phyloP scores from a whole-genome alignment of 2,113 vertebrate genomes.

The Xiphophorus couchianus region DNA sequence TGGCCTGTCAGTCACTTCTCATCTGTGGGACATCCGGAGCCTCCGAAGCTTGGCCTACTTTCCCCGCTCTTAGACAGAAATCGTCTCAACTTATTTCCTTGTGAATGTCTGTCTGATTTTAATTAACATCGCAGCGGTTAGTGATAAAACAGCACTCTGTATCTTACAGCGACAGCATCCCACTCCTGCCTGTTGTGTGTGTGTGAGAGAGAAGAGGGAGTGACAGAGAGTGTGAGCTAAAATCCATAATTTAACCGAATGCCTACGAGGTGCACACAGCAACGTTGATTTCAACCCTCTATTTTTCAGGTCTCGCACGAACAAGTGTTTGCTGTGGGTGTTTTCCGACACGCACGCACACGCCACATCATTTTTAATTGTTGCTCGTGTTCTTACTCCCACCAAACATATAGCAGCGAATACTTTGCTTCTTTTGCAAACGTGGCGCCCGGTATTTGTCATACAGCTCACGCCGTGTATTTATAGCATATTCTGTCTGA shows the following conservation, averaged over 20 bases:
- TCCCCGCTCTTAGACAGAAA: slow-evolving; percentile 43
- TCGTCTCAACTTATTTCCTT: slow-evolving; percentile 64
- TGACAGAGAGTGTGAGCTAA: slow-evolving; percentile 62
- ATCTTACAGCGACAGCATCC: slow-evolving; percentile 65
- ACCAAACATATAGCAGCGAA: slow-evolving; percentile 37
- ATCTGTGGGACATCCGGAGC: slow-evolving; percentile 50
- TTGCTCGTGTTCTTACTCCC: slow-evolving; percentile 57
- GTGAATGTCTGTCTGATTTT: slow-evolving; percentile 70
- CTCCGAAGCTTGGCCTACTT: slow-evolving; percentile 73
- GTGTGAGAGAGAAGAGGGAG: slow-evolving; percentile 16
- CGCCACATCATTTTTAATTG: slow-evolving; percentile 69
- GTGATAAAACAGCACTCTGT: slow-evolving; percentile 67
- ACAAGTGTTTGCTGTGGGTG: slow-evolving; percentile 55
- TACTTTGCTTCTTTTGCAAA: slow-evolving; percentile 35
- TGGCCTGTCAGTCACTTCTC: slow-evolving; percentile 62
- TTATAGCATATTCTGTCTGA: slow-evolving; percentile 69
- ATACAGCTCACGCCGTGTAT: slow-evolving; percentile 41
- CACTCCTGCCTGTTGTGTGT: slow-evolving; percentile 48
- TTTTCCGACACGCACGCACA: slow-evolving; percentile 30
- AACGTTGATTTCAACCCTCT: slow-evolving; percentile 62
- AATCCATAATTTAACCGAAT: slow-evolving; percentile 78
- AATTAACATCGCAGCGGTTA: slow-evolving; percentile 66
- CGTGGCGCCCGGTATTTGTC: slow-evolving; percentile 40
- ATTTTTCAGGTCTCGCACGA: slow-evolving; percentile 56
- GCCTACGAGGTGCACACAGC: slow-evolving; percentile 69